phyloP scores from a whole-genome alignment of 2,888 invertebrate species.

The Cepaea hortensis region DNA sequence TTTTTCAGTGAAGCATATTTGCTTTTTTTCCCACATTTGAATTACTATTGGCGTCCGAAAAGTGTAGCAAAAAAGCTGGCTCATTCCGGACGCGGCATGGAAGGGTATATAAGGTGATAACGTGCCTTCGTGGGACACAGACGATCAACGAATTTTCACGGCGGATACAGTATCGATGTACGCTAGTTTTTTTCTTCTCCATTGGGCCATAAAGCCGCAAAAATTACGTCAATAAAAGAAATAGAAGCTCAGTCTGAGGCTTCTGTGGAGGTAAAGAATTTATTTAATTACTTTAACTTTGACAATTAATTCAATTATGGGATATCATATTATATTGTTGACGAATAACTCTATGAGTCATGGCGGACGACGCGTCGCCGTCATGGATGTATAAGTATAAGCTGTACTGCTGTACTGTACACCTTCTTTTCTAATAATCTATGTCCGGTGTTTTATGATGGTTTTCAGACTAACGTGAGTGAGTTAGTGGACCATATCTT shows the following conservation, averaged over 20 bases:
- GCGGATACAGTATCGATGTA: neutral
- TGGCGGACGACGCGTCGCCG: too few species aligned
- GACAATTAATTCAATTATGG: too few species aligned
- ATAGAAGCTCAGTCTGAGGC: conserved; percentile 61
- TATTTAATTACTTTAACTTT: neutral
- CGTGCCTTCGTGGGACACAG: neutral
- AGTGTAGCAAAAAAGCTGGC: neutral
- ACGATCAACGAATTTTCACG: neutral
- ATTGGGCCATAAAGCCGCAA: conserved; percentile 59
- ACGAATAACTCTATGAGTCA: neutral
- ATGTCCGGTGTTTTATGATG: too few species aligned
- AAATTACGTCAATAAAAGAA: conserved; percentile 69
- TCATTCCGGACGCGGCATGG: neutral
- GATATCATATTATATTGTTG: too few species aligned
- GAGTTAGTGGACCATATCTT: too few species aligned
- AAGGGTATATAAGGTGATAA: neutral
- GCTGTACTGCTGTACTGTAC: too few species aligned
- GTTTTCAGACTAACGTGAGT: too few species aligned
- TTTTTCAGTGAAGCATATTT: too few species aligned
- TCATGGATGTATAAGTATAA: neutral
- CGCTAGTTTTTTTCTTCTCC: conserved; percentile 48
- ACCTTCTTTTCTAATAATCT: too few species aligned
- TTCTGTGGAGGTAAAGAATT: conserved; percentile 60
- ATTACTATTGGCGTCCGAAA: neutral
- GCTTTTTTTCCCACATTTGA: too few species aligned